A percentile compares a stretch with the other conserved stretches of the same genome.
phyloP scores from a whole-genome alignment of 2,888 invertebrate genomes.

The Altica lythri region DNA sequence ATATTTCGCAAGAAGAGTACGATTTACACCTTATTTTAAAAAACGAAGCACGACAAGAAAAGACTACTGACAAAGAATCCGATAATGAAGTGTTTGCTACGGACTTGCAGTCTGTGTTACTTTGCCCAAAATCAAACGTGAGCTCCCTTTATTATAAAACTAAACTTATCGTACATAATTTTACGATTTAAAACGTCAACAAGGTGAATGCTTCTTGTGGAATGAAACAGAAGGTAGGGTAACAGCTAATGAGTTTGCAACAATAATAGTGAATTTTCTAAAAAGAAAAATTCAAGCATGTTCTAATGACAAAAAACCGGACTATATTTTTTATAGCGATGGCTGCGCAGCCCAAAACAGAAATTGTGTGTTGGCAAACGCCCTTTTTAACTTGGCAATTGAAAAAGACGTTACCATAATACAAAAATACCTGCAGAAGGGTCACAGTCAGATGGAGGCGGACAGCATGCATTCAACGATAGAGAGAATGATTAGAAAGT shows the following conservation, averaged over 20 bases:
- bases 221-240: constrained; percentile 8
- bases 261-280: neutral
- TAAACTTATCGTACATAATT: constrained; percentile 20
- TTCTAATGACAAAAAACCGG: no score
- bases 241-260: neutral
- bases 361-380: constrained; percentile 21
- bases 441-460: constrained; percentile 29
- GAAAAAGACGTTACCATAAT: constrained; percentile 23
- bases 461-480: constrained; percentile 27
- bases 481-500: constrained; percentile 23
- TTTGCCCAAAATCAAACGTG: constrained; percentile 28
- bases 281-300: neutral
- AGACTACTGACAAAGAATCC: constrained; percentile 23
- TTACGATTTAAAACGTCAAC: constrained; percentile 5
- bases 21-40: constrained; percentile 23
- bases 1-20: constrained; percentile 24
- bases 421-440: constrained; percentile 30
- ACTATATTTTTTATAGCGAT: constrained; percentile 11
- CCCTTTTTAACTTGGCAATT: constrained; percentile 25
- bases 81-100: constrained; percentile 25
- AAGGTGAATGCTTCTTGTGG: constrained; percentile 13
- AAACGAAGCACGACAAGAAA: constrained; percentile 25
- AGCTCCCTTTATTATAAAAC: constrained; percentile 22
- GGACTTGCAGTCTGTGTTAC: constrained; percentile 26
- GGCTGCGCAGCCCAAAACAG: constrained; percentile 26